These are phyloP conservation scores for Coptotermes formosanus DNA, from an alignment of 1,140 invertebrate genomes.

Conservation along the genomic window DNA sequence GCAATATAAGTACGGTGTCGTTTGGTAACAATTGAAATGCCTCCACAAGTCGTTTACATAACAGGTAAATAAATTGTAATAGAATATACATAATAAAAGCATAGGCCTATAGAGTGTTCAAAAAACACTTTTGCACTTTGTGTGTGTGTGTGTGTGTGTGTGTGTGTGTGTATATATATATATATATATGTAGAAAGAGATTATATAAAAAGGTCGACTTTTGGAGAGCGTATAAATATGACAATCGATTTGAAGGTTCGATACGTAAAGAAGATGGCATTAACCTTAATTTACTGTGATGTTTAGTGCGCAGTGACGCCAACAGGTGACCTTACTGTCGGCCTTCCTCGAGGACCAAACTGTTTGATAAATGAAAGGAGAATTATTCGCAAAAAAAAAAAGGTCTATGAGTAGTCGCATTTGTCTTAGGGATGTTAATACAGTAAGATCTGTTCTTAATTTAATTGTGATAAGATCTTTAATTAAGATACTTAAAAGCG, in stretches of 20 bases:
- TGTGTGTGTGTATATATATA: too few relatives aligned
- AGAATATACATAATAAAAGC: background rate
- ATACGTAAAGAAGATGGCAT: background rate
- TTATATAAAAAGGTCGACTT: background rate
- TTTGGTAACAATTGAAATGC: background rate
- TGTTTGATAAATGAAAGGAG: background rate
- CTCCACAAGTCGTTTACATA: background rate
- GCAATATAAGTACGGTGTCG: background rate
- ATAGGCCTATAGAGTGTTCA: slow-evolving; percentile 11
- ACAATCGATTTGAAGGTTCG: slow-evolving; percentile 12
- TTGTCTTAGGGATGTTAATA: background rate
- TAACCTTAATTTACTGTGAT: slow-evolving; percentile 17
- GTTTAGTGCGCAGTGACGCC: slow-evolving; percentile 8
- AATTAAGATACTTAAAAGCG: background rate
- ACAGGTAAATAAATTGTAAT: background rate
- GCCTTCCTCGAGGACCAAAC: slow-evolving; percentile 8
- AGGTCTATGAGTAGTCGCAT: background rate
- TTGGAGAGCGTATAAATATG: background rate
- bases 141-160: too few relatives aligned
- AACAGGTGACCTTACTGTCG: slow-evolving; percentile 17
- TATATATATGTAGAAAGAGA: background rate
- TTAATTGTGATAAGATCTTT: background rate
- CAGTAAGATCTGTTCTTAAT: background rate
- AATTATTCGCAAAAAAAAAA: background rate
- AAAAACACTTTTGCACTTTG: background rate